A percentile compares a stretch with the other conserved stretches of the same genome.
Evolutionary conservation across 2,888 invertebrate species (phyloP).

Genomic region (Entomobrya multifasciata): DNA sequence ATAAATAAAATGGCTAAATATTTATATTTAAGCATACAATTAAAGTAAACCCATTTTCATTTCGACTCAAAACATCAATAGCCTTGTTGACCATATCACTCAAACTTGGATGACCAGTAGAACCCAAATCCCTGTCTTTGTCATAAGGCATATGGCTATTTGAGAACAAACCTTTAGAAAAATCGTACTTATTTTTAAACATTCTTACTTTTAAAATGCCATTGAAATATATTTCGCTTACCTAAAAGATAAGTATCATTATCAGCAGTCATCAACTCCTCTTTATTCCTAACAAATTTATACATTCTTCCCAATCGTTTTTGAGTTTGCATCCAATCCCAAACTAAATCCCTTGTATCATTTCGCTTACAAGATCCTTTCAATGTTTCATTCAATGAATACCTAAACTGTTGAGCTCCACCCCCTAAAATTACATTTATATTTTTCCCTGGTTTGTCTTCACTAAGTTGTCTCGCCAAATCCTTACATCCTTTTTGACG

Average conservation of each 20-base stretch:
- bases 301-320: conserved; percentile 83
- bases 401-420: conserved; percentile 87
- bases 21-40: conserved; percentile 86
- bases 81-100: conserved; percentile 90
- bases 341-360: conserved; percentile 89
- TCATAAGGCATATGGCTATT: conserved; percentile 90
- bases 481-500: conserved; percentile 86
- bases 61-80: conserved; percentile 86
- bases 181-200: background rate
- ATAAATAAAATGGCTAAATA: too few species aligned
- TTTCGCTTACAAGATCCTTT: conserved; percentile 86
- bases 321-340: conserved; percentile 86
- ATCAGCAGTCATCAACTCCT: conserved; percentile 86
- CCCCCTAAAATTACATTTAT: conserved; percentile 94
- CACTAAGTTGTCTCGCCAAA: conserved; percentile 90
- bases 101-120: conserved; percentile 88
- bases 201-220: background rate
- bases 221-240: too few species aligned
- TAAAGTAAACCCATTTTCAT: conserved; percentile 87
- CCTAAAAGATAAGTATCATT: conserved; percentile 86
- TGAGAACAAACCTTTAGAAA: conserved; percentile 87
- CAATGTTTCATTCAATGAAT: conserved; percentile 84
- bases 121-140: conserved; percentile 85
- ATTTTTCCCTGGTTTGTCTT: conserved; percentile 88
- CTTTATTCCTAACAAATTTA: conserved; percentile 86